Percentiles rank a stretch among this genome's conserved stretches.
These are phyloP conservation scores for Pipra filicauda DNA, from an alignment of 2,113 vertebrate species.

Conservation along the genomic window DNA sequence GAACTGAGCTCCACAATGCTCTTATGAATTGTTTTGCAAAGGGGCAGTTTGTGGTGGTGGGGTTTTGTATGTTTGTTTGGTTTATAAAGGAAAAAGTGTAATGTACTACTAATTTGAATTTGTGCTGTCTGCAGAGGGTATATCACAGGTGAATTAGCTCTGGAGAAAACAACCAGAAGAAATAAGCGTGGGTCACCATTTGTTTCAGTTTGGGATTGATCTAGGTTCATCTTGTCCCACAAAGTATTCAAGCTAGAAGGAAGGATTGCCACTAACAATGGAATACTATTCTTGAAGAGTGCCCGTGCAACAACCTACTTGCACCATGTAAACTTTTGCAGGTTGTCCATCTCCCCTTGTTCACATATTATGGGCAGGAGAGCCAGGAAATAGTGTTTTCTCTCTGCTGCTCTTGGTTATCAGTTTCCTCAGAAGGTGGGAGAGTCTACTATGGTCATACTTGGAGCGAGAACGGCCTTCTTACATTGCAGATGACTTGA, in stretches of 20 bases:
- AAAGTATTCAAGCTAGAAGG: neutral
- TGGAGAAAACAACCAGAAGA: neutral
- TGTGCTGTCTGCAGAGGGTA: neutral
- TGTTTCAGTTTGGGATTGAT: neutral
- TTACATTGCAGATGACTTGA: neutral
- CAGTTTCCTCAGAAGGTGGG: neutral
- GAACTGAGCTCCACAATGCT: neutral
- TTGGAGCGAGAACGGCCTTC: neutral
- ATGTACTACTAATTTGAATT: neutral
- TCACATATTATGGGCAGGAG: neutral
- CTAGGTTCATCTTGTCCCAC: neutral
- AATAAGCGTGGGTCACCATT: neutral
- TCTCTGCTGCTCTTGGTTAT: neutral
- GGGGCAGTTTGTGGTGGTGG: neutral
- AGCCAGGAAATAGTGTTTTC: neutral
- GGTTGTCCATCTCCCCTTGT: neutral
- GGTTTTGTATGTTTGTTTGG: neutral
- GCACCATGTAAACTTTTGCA: neutral
- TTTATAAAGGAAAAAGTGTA: neutral
- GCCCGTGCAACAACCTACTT: neutral
- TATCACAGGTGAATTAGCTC: neutral
- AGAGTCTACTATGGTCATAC: neutral
- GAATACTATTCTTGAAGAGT: neutral
- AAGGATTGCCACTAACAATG: neutral
- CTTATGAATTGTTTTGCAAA: neutral